Base-by-base conservation (phyloP, 2,888 invertebrate genomes). In the Bursaphelenchus okinawaensis region DNA sequence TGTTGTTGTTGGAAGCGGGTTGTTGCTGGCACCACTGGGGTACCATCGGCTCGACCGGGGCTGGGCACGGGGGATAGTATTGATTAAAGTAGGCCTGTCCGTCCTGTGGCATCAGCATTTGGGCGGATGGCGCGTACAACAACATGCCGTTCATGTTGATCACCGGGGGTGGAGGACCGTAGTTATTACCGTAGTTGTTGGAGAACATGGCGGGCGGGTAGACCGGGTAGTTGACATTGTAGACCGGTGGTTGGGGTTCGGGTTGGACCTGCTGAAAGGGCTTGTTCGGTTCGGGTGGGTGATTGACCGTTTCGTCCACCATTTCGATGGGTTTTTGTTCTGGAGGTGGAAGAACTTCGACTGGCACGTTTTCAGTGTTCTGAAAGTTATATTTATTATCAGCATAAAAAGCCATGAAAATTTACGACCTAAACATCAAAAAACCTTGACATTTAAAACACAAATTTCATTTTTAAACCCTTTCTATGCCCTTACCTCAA, bases 111-210 rank as follows among this genome's bases (percentile, higher is more conserved):
- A 56, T 62, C 63, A 66, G 62, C 2, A 40, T n/a, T 40, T 40
- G 40, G 20, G 52, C 27, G 7, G n/a, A n/a, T n/a, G 66, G 63
- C n/a, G 66, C 63, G 62, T 63, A 62, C 31, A 66, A 56, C 52
- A 67, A 55, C 23, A 55, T 60, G 40, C 67, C 67, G 55, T 67
- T 67, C 67, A 67, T 68, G 51, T 67, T 67, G 55, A 68, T 63
- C 27, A 63, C 20, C 22, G 40, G 64, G 7, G 62, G 64, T 1
- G 54, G 62, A 1, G 54, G 62, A 1, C 55, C 24, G 54, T 54
- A 54, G 19, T 24, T 22, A 24, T 24, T 22, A 54, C 12, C 23
- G 16, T 22, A 23, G 54, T 22, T 54, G 6, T 22, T 54, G 54
- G 54, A n/a, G 54, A 54, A 23, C 23, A 24, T 54, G 54, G 16